Base-by-base conservation (phyloP, 2,888 invertebrate genomes). In the Trichopoda pennipes region DNA sequence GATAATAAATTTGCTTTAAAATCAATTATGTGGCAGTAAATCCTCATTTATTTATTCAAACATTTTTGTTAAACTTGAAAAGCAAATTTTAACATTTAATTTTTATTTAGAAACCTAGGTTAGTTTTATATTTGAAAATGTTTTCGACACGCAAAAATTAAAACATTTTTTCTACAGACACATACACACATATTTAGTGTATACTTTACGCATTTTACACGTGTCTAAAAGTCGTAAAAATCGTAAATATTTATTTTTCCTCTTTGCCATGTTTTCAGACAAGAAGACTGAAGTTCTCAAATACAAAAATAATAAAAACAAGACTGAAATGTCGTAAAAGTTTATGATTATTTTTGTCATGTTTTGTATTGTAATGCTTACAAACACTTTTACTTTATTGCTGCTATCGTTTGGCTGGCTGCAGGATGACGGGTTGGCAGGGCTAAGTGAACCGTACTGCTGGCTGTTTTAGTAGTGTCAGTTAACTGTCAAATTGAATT, bases 401-500 rank as follows among this genome's bases (percentile, higher is more conserved):
- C 32, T 75, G 81, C 72, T 83, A 84, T 85, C 86, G 60, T 72
- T 77, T 55, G 51, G 12, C 21, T 74, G 64, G 14, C 47, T 28
- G 28, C 7, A 2, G 28, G 44, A 44, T 16, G 44, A 44, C 35
- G 44, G 17, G 17, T 23, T 66, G 69, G 19, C 8, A 51, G 51
- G 19, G 63, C 42, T 51, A 55, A 63, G 70, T 74, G 35, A 63
- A 38, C 28, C 44, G 17, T 38, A 61, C 21, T 69, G 69, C 14
- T 63, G 79, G 53, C 66, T 53, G 49, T 61, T 66, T 61, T 68
- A 44, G 38, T 56, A 75, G 70, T 78, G 79, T 82, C 82, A 82
- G 88, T 88, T 88, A 89, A 88, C 89, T 89, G 89, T 89, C 89
- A 89, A 89, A 89, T 89, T 89, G 89, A 89, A 89, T 89, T 89